Evolutionary conservation across 2,797 vertebrate species (phyloP), one percentile per base, ranked within the genome.

Genomic region (Notoglanidium macrostoma): DNA sequence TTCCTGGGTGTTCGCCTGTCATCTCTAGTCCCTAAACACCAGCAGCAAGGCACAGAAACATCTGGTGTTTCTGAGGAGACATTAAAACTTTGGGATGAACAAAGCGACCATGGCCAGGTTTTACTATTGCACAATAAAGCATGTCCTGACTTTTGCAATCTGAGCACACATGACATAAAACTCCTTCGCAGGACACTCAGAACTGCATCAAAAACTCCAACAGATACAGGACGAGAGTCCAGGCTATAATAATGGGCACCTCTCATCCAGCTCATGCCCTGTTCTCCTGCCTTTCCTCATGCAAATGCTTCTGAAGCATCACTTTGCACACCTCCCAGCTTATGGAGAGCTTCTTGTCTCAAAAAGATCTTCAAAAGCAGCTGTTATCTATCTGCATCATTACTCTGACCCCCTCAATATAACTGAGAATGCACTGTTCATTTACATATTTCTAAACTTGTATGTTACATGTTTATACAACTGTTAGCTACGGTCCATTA

Each of bases 391-490:
- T 19, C 67, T 84, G 82, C 82, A 55, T 35, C 82, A 84, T 55
- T 70, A 84, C 65, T 26, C 65, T 55, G 32, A 84, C 55, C 19
- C 29, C 72, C 46, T 84, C 19, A 70, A 2, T 26, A 29, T 23
- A 72, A 26, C 67, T 40, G 65, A 11, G 57, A 40, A 67, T 14
- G 29, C n/a, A 32, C 63, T 54, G 26, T 70, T 70, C 82, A 70
- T 55, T 72, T 72, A 72, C 67, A 72, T 55, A 55, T 40, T 72
- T 84, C 67, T 55, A 70, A 55, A 84, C 32, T 40, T 57, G 79
- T 44, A 63, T 17, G n/a, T 81, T 81, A n/a, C n/a, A 46, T 61
- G 63, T 46, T 81, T 46, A n/a, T 46, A 46, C 57, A 14, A 44
- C 59, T 49, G 5, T 65, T 49, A 63, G 79, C 49, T 82, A 59